Evolutionary conservation across 53 echinoderm and acorn worm genomes (phyloP).

Genomic region (Actinopyga echinites): DNA sequence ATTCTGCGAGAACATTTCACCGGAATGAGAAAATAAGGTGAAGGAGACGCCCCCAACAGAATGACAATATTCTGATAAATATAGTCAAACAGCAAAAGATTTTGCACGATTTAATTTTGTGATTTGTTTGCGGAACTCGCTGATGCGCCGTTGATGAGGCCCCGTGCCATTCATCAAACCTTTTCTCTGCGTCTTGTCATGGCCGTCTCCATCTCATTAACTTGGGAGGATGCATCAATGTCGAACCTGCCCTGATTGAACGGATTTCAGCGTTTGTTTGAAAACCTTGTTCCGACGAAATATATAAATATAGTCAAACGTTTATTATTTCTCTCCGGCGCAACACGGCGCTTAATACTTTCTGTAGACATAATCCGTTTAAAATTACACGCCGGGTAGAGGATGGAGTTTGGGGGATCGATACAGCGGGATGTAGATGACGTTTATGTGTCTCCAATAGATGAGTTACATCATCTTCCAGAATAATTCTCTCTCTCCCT

Average conservation of each 20-base stretch:
- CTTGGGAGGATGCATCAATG: conserved; percentile 30
- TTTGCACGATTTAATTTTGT: conserved; percentile 45
- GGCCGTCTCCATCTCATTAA: conserved; percentile 37
- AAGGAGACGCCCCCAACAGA: too few species aligned
- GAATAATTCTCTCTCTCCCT: too few species aligned
- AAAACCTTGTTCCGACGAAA: conserved; percentile 42
- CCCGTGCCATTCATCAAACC: conserved; percentile 27
- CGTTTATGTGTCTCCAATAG: conserved; percentile 20
- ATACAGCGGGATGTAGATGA: conserved; percentile 5
- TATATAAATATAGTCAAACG: conserved; percentile 36
- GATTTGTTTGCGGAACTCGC: conserved; percentile 42
- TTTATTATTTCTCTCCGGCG: conserved; percentile 42
- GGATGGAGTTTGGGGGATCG: conserved; percentile 16
- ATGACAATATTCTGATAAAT: conserved; percentile 8
- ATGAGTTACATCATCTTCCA: background rate
- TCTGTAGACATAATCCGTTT: conserved; percentile 41
- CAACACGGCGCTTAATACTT: conserved; percentile 30
- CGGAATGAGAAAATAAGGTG: too few species aligned
- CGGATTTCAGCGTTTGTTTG: conserved; percentile 37
- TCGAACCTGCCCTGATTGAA: conserved; percentile 25
- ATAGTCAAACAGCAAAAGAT: conserved; percentile 23
- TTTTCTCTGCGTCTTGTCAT: background rate
- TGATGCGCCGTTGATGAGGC: conserved; percentile 34
- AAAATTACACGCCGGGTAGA: conserved; percentile 27
- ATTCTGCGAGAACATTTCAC: too few species aligned